These are phyloP conservation scores for Pogona vitticeps DNA, from an alignment of 2,113 vertebrate species.

Conservation along the genomic window DNA sequence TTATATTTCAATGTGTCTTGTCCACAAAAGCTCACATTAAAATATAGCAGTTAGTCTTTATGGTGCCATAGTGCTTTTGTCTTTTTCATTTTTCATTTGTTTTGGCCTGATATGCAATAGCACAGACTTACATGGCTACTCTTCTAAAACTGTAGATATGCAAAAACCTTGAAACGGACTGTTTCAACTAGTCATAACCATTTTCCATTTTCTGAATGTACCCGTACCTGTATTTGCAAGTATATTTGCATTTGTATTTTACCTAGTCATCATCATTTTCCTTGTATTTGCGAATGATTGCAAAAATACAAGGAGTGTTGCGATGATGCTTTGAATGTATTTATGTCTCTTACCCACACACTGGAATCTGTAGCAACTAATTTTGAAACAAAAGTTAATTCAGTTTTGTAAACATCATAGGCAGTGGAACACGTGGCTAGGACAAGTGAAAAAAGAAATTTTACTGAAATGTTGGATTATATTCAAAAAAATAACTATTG, in stretches of 20 bases:
- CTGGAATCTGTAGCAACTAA: not conserved
- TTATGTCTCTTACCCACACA: not conserved
- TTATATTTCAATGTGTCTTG: too few species aligned
- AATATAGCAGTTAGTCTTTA: too few species aligned
- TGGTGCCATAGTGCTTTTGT: too few species aligned
- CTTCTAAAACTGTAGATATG: not conserved
- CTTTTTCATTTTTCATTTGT: too few species aligned
- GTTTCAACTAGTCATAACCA: conserved; percentile 20
- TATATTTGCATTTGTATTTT: too few species aligned
- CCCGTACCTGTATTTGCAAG: not conserved
- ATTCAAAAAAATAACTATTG: too few species aligned
- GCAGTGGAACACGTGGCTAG: not conserved
- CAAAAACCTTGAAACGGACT: conserved; percentile 22
- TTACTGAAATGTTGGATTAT: conserved; percentile 13
- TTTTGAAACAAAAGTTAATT: not conserved
- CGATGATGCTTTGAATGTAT: not conserved
- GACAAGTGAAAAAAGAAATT: not conserved
- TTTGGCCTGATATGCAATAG: too few species aligned
- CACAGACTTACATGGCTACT: too few species aligned
- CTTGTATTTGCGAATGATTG: too few species aligned
- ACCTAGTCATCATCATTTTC: too few species aligned
- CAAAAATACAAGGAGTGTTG: too few species aligned
- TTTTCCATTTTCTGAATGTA: conserved; percentile 42
- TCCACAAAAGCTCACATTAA: too few species aligned
- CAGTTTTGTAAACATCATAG: conserved; percentile 24